phyloP scores from a whole-genome alignment of 2,888 invertebrate species.

The Melikaiella ostensackeni region DNA sequence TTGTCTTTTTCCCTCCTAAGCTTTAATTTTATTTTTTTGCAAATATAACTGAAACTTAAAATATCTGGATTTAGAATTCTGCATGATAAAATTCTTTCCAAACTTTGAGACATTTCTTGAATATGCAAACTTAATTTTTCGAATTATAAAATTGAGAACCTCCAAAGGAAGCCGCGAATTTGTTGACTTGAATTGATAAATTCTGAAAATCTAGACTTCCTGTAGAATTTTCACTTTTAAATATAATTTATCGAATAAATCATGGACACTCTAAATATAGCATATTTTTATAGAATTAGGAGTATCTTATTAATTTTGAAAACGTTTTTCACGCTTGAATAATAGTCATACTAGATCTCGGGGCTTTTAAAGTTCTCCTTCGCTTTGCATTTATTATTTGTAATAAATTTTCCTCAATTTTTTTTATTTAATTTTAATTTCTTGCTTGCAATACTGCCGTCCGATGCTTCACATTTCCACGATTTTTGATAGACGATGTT shows the following conservation, averaged over 20 bases:
- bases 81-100: no score
- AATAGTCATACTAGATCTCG: slow-evolving; percentile 56
- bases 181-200: no score
- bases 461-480: slow-evolving; percentile 35
- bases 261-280: background rate
- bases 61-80: no score
- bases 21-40: no score
- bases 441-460: slow-evolving; percentile 32
- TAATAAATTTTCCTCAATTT: background rate
- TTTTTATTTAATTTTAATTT: slow-evolving; percentile 2
- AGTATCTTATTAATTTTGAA: background rate
- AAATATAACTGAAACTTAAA: no score
- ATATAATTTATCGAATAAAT: slow-evolving; percentile 2
- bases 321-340: slow-evolving; percentile 39
- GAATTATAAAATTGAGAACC: no score
- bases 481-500: slow-evolving; percentile 28
- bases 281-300: background rate
- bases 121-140: no score
- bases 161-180: no score
- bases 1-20: no score
- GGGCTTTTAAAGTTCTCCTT: slow-evolving; percentile 41
- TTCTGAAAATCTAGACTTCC: background rate
- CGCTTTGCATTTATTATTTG: slow-evolving; percentile 38
- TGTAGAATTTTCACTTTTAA: background rate
- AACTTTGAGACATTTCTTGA: no score